Conservation (phyloP, 2,888 invertebrate species). For the Epinotia ramella region DNA sequence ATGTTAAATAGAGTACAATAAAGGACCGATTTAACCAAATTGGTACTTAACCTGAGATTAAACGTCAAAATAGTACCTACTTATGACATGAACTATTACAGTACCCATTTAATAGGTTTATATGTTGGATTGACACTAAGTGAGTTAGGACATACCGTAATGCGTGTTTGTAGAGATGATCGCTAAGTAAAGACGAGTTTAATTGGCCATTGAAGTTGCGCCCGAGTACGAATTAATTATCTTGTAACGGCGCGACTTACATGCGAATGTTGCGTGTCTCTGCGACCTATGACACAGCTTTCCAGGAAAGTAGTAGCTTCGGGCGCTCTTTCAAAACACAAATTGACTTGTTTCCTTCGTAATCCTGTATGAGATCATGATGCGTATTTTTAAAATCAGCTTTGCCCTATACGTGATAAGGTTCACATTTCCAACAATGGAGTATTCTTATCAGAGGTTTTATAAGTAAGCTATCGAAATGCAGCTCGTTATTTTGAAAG, state of each 20-base stretch:
- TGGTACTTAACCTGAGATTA: no score
- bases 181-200: constrained; percentile 66
- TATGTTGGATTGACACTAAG: neutral
- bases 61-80: no score
- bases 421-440: neutral
- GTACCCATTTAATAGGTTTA: no score
- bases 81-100: no score
- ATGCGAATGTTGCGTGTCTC: constrained; percentile 66
- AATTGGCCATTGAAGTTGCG: constrained; percentile 63
- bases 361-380: neutral
- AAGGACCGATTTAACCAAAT: no score
- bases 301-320: constrained; percentile 70
- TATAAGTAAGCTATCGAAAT: constrained; percentile 45
- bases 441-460: neutral
- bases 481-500: constrained; percentile 74
- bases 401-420: neutral
- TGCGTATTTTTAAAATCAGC: neutral
- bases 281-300: constrained; percentile 71
- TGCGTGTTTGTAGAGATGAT: constrained; percentile 14
- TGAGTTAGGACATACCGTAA: constrained; percentile 10
- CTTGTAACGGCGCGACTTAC: constrained; percentile 64
- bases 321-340: constrained; percentile 61
- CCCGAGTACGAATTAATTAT: constrained; percentile 71
- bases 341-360: constrained; percentile 42
- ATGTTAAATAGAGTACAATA: no score